Conservation (phyloP, 2,797 vertebrate species). For the Pangasius sanitwongsei region DNA sequence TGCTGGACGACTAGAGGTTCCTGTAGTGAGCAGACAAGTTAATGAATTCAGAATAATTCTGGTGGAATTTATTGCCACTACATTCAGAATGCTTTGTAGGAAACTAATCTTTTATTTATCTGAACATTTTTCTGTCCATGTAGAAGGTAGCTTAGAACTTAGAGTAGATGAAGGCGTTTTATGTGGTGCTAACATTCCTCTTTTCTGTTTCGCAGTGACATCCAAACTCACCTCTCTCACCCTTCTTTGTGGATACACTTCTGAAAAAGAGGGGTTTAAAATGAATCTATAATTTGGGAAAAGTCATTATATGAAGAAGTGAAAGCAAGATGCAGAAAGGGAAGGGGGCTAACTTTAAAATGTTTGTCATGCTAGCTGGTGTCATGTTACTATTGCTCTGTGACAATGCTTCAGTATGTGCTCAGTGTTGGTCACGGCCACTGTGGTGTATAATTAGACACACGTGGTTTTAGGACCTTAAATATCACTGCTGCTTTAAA, state of each 20-base stretch:
- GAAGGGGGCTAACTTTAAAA: slow-evolving; percentile 54
- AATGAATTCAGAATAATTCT: not conserved
- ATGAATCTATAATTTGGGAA: not conserved
- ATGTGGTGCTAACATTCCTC: not conserved
- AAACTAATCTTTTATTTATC: not conserved
- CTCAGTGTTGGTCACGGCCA: slow-evolving; percentile 46
- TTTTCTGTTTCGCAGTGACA: not conserved
- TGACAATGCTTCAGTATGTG: slow-evolving; percentile 50
- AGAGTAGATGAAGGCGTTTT: not conserved
- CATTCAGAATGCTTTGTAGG: not conserved
- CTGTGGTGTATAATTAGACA: slow-evolving; percentile 65
- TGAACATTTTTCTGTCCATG: not conserved
- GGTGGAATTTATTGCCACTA: not conserved
- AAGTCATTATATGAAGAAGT: not conserved
- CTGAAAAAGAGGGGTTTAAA: slow-evolving; percentile 63
- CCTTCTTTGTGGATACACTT: slow-evolving; percentile 66
- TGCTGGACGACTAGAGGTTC: slow-evolving; percentile 64
- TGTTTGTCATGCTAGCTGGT: slow-evolving; percentile 47
- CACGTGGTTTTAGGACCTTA: slow-evolving; percentile 36
- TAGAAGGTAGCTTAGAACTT: not conserved
- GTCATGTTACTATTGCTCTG: slow-evolving; percentile 64
- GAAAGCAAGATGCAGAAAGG: slow-evolving; percentile 22
- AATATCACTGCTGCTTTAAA: slow-evolving; percentile 42
- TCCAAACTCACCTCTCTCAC: slow-evolving; percentile 65
- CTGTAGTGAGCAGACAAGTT: slow-evolving; percentile 53